These are phyloP conservation scores for Eulemur coronatus DNA, from an alignment of 2,797 vertebrate genomes.

Conservation along the genomic window DNA sequence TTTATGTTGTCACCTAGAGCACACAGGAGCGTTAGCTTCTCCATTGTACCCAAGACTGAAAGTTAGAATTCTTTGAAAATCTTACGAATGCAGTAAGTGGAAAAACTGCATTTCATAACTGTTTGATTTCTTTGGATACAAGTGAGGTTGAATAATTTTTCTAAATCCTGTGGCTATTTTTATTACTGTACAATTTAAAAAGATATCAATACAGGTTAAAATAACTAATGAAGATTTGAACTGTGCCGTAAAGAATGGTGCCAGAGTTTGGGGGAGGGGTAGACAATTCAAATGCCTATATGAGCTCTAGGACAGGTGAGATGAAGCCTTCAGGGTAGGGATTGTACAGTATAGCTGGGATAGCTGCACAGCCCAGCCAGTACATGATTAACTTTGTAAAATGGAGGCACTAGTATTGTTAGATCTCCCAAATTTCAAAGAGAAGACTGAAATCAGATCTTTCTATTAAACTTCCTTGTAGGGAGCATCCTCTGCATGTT, in stretches of 20 bases:
- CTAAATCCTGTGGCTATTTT: neutral
- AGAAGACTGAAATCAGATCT: neutral
- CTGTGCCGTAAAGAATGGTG: neutral
- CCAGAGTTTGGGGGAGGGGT: neutral
- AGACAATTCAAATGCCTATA: neutral
- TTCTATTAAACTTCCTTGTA: neutral
- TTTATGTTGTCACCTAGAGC: neutral
- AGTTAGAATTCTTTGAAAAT: neutral
- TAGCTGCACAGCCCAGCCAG: neutral
- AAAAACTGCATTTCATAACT: neutral
- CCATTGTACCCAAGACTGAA: neutral
- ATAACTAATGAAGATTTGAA: neutral
- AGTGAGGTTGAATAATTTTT: neutral
- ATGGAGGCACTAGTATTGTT: neutral
- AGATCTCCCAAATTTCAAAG: neutral
- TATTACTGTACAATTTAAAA: neutral
- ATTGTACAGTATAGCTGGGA: fast-evolving
- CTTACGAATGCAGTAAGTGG: neutral
- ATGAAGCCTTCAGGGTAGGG: neutral
- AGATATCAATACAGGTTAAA: neutral
- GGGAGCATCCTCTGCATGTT: neutral
- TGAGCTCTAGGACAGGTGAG: neutral
- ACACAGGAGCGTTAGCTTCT: neutral
- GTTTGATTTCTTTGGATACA: neutral
- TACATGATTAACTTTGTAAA: neutral